Conservation (phyloP, 2,888 invertebrate species). For the Melinaea marsaeus region DNA sequence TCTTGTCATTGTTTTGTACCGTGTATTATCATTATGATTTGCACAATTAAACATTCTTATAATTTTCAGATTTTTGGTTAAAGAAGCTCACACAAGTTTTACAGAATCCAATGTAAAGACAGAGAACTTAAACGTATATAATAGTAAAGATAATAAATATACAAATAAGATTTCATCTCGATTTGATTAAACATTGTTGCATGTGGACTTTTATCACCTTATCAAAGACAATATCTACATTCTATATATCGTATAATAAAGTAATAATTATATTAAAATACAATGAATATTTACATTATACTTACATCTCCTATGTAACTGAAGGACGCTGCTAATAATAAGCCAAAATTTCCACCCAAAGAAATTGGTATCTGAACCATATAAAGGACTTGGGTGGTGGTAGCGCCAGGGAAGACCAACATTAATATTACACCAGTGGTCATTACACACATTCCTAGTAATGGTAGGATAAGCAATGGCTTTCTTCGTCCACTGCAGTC, state of each 20-base stretch:
- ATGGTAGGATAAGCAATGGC: conserved; percentile 75
- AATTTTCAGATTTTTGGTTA: too few species aligned
- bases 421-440: conserved; percentile 65
- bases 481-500: conserved; percentile 79
- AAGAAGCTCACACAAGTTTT: too few species aligned
- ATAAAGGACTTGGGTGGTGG: conserved; percentile 63
- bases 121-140: too few species aligned
- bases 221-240: not conserved
- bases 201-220: not conserved
- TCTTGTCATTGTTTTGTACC: too few species aligned
- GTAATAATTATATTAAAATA: not conserved
- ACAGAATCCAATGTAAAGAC: too few species aligned
- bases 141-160: too few species aligned
- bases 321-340: conserved; percentile 85
- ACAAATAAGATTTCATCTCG: not conserved
- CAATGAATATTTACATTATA: conserved; percentile 25
- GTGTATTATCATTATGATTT: too few species aligned
- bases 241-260: not conserved
- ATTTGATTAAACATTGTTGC: not conserved
- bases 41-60: too few species aligned
- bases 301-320: conserved; percentile 88
- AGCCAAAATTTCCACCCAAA: conserved; percentile 82
- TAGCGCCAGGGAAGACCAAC: conserved; percentile 64
- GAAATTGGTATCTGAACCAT: conserved; percentile 81
- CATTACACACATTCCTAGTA: conserved; percentile 75